phyloP scores from a whole-genome alignment of 2,113 vertebrate genomes.

The Poeciliopsis retropinna region DNA sequence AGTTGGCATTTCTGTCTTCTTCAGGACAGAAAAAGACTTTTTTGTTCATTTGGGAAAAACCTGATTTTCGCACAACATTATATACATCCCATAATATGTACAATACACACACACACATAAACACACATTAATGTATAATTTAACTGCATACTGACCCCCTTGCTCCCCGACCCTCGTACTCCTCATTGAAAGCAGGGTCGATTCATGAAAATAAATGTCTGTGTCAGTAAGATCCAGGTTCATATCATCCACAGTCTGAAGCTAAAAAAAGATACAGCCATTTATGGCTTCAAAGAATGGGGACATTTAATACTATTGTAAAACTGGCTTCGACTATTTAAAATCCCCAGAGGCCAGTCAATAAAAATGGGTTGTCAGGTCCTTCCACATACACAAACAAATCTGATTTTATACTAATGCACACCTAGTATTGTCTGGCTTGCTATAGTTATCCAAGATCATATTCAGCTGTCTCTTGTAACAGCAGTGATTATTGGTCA shows the following conservation, averaged over 20 bases:
- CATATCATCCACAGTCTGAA: neutral
- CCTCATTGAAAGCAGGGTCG: neutral
- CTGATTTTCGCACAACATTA: neutral
- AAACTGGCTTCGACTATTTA: conserved; percentile 48
- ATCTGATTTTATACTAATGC: neutral
- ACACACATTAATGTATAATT: neutral
- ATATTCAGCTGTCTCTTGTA: neutral
- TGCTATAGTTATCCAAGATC: too few relatives aligned
- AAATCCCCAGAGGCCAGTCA: conserved; percentile 44
- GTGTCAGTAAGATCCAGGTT: neutral
- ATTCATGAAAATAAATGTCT: neutral
- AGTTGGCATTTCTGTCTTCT: neutral
- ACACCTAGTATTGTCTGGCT: too few relatives aligned
- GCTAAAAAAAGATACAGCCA: conserved; percentile 3
- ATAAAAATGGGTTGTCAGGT: too few relatives aligned
- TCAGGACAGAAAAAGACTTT: neutral
- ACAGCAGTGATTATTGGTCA: neutral
- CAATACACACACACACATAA: neutral
- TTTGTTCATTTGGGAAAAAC: neutral
- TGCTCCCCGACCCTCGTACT: neutral
- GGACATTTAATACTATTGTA: conserved; percentile 52
- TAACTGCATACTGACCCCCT: neutral
- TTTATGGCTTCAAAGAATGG: conserved; percentile 27
- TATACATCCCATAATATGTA: neutral
- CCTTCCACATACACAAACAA: too few relatives aligned